phyloP scores from a whole-genome alignment of 2,113 vertebrate species.

The Mastomys natalensis region DNA sequence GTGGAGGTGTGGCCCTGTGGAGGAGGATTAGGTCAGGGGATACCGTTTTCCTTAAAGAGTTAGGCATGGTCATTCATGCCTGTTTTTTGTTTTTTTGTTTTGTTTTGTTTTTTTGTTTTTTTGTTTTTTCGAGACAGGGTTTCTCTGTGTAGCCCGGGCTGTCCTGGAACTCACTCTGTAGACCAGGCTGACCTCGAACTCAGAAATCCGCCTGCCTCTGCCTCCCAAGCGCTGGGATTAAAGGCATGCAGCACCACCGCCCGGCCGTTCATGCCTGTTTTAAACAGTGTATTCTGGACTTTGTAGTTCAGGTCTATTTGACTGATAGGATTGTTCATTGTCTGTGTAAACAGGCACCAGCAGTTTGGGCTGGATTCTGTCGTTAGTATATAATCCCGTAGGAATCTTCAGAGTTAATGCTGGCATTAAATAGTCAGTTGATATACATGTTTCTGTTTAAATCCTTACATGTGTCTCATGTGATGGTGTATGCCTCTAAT shows the following conservation, averaged over 20 bases:
- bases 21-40: neutral
- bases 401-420: neutral
- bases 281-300: neutral
- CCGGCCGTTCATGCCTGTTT: neutral
- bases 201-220: no score
- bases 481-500: neutral
- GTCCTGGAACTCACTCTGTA: no score
- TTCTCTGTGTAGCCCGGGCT: no score
- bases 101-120: no score
- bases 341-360: neutral
- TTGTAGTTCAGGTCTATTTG: neutral
- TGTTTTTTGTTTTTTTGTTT: no score
- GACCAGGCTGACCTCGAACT: no score
- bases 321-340: neutral
- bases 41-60: neutral
- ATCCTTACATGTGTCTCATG: neutral
- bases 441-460: neutral
- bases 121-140: no score
- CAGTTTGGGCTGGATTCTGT: neutral
- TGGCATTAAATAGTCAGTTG: neutral
- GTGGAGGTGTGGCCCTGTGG: neutral
- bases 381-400: neutral
- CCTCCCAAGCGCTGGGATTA: no score
- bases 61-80: neutral
- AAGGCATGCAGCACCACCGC: no score